Base-by-base conservation (phyloP, 2,888 invertebrate species). In the Altica lythri region DNA sequence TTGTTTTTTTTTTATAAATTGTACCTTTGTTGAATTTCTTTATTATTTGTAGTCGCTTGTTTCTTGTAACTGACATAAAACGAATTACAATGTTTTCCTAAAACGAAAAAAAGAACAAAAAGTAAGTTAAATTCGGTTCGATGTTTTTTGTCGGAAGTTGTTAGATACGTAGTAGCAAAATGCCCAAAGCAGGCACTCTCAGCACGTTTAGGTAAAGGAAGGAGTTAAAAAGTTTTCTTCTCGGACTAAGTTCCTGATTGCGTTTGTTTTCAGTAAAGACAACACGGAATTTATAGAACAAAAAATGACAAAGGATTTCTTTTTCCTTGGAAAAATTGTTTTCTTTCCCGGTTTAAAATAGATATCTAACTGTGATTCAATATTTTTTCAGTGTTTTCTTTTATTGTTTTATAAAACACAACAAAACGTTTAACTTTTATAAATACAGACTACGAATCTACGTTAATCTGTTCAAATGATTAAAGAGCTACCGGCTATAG, bases 181-280 rank as follows among this genome's bases (percentile, higher is more conserved):
- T 53, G 49, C 57, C 49, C 53, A 45, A 50, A 49, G 46, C 45
- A 37, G 53, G 46, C 48, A 42, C 43, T 53, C 46, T 37, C 48
- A 37, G 32, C 53, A 48, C 55, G 55, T 55, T 47, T 42, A 43
- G 32, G 22, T 34, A 44, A 43, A 47, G 48, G 47, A 44, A 50
- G 47, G 45, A 53, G 50, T 57, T 34, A 42, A 43, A 53, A 57
- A 57, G 53, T 57, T 57, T 49, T 49, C 49, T 44, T 27, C 13
- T 45, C 17, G 37, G 32, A 32, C 47, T 42, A 42, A 53, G 27
- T 53, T 53, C 42, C 47, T 53, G 53, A 53, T 50, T 50, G 27
- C 47, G 50, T 53, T 57, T 37, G 50, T 57, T 50, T 35, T 42
- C 46, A 30, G 58, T 42, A 55, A 58, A 51, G 45, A 53, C 52